Base-by-base conservation (phyloP, 30 jellyfish, hydroid and myxozoan species). In the Chironex yamaguchii region DNA sequence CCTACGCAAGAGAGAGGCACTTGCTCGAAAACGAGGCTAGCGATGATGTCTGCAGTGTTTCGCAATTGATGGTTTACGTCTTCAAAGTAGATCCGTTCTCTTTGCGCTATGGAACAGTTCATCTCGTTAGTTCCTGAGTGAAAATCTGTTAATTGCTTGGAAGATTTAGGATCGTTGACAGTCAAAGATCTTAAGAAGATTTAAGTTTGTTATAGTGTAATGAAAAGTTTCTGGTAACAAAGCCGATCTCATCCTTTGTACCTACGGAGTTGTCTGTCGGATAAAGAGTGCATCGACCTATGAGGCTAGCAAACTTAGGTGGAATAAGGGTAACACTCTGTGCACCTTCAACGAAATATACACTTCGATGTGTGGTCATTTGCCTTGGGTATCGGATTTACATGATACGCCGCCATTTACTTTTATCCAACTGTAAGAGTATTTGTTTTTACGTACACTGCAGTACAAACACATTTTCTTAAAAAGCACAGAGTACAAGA, bases 341-440 rank as follows among this genome's bases (percentile, higher is more conserved):
- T 75, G 88, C 78, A 75, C 88, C n/a, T 75, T 50, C 33, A 76
- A 75, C 26, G 70, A 54, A 11, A 75, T 75, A 28, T 48, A 22
- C 36, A 49, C 30, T 1, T 32, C 70, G 12, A 71, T 36, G 29
- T 75, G 88, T 24, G 33, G 78, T 62, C 88, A 75, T 75, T 75
- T 75, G 78, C 88, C 88, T 24, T 75, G 88, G 88, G 53, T 63
- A 75, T 75, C 88, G 4, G 88, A 75, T 48, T 76, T 75, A n/a
- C 24, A 71, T 36, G 85, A 76, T 29, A 75, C 88, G 26, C 88
- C 88, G 9, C 28, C 36, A 20, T 75, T 75, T 75, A 24, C 79
- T 51, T 49, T 75, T 48, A 63, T 75, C 1, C 88, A 75, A 76
- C 78, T 75, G 88, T 75, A 75, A 29, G 88, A 75, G 29, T 75